Evolutionary conservation across 2,113 vertebrate species (phyloP).

Genomic region (Psittacula cyanocephala): DNA sequence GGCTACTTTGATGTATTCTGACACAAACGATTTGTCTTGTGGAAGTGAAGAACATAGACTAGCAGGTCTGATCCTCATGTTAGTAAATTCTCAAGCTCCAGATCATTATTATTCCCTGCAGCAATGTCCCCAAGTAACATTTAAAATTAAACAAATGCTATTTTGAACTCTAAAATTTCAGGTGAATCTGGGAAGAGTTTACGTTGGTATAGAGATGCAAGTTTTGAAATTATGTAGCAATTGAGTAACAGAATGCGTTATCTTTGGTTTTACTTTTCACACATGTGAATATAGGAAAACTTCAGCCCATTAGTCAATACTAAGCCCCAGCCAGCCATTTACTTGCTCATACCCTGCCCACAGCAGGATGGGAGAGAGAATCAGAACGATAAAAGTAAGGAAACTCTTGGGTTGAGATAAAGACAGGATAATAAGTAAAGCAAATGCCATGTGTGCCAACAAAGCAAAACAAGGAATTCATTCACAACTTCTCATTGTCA

Average conservation of each 20-base stretch:
- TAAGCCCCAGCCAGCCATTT: not conserved
- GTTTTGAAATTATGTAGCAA: not conserved
- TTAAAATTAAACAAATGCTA: not conserved
- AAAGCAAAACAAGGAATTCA: not conserved
- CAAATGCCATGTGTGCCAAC: accelerated
- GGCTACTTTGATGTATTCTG: not conserved
- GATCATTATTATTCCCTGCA: not conserved
- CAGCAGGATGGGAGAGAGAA: not conserved
- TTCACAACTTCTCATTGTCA: not conserved
- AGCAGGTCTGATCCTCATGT: not conserved
- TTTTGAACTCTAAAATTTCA: not conserved
- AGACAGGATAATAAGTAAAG: not conserved
- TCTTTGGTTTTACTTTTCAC: not conserved
- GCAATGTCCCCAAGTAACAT: not conserved
- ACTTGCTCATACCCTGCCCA: accelerated
- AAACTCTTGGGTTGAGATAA: not conserved
- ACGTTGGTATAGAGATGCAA: not conserved
- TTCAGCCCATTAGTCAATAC: not conserved
- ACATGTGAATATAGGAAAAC: not conserved
- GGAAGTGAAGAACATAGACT: not conserved
- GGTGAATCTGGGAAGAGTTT: not conserved
- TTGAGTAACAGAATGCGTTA: not conserved
- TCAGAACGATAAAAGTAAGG: not conserved
- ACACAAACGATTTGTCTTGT: not conserved
- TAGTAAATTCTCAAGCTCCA: not conserved